Base-by-base conservation (phyloP, 2,888 invertebrate species). In the Steromphala cineraria region DNA sequence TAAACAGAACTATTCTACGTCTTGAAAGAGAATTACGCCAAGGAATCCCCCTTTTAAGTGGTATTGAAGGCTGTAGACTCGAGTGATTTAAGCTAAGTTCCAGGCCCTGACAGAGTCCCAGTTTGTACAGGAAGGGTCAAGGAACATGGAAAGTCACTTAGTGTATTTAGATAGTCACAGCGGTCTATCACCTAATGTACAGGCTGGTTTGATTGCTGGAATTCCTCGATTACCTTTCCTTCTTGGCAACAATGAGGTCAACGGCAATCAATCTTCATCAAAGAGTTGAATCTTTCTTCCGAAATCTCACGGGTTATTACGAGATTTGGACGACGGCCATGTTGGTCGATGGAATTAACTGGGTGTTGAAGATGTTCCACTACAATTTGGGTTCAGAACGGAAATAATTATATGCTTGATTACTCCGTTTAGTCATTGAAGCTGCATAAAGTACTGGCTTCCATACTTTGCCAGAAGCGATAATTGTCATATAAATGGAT, bases 311-410 rank as follows among this genome's bases (percentile, higher is more conserved):
- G 71, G 36, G 71, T 71, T 36, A 71, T 71, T 40, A 71, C 71
- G 62, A 62, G 62, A 62, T 62, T 28, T 28, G 62, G 62, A 62
- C 24, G 62, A 10, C 62, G 62, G 31, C 71, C 71, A 71, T 36
- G 31, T 36, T 40, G 71, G 71, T 71, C 71, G 71, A 71, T 71
- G 71, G 62, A 28, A 62, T 62, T 62, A 62, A 46, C 46, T 10
- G 10, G 15, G 28, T 62, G 62, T 28, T 62, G 62, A 62, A 62
- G 62, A 62, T 62, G 62, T 24, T 24, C 62, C 17, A 28, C 62
- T 24, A 62, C 62, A 62, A 62, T 62, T 62, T 62, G 8, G 15
- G 62, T 28, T 62, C 13, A 62, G 46, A 46, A 13, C 46, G 46
- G 46, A 46, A 46, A 46, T 46, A 46, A 46, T 46, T 46, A 46